A percentile compares a stretch with the other conserved stretches of the same genome.
phyloP scores from a whole-genome alignment of 2,888 invertebrate species.

The Ochropleura leucogaster region DNA sequence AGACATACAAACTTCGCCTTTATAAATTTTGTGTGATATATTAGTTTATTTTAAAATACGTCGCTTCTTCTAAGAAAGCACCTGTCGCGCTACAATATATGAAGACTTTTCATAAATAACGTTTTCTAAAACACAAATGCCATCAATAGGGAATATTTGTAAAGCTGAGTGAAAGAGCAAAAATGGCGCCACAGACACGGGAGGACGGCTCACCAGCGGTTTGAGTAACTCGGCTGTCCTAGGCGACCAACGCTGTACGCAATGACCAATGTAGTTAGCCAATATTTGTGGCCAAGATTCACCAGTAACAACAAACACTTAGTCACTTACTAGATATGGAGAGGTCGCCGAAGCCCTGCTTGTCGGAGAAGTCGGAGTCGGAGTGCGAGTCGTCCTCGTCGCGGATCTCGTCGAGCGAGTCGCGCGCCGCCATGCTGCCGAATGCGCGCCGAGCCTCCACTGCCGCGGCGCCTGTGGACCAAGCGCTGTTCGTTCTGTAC shows the following conservation, averaged over 20 bases:
- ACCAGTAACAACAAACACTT: not conserved
- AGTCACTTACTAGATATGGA: constrained; percentile 42
- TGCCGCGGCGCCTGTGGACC: constrained; percentile 62
- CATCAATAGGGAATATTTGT: not conserved
- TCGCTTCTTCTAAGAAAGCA: not conserved
- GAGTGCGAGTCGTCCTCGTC: constrained; percentile 88
- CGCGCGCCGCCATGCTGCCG: constrained; percentile 88
- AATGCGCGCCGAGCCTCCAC: constrained; percentile 87
- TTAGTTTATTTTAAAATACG: too few relatives aligned
- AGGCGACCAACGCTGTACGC: not conserved
- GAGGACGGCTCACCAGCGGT: not conserved
- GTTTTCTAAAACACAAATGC: not conserved
- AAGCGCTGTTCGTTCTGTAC: not conserved
- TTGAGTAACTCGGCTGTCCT: not conserved
- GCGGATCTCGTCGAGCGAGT: constrained; percentile 91
- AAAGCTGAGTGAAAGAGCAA: not conserved
- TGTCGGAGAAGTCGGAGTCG: constrained; percentile 83
- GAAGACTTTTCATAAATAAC: not conserved
- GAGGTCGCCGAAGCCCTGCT: constrained; percentile 75
- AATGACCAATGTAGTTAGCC: not conserved
- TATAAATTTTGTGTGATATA: too few relatives aligned
- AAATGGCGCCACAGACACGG: not conserved
- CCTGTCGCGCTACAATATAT: not conserved
- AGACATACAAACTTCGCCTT: too few relatives aligned
- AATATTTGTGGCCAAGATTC: not conserved